phyloP scores from a whole-genome alignment of 1,140 invertebrate species.

The Vanessa tameamea region DNA sequence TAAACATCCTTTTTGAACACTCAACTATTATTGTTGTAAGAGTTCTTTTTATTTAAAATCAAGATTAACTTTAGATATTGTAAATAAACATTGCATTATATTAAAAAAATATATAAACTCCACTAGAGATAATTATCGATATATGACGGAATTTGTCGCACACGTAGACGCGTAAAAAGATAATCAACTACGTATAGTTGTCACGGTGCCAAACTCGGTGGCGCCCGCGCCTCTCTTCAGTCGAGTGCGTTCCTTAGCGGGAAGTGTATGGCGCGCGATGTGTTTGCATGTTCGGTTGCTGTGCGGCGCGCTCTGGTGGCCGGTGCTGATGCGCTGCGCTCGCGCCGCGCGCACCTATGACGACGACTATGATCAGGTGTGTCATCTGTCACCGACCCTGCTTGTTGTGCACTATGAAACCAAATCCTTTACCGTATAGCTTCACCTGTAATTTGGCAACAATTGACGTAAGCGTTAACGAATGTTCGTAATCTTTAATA shows the following conservation, averaged over 20 bases:
- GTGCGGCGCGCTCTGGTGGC: slow-evolving; percentile 76
- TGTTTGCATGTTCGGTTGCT: slow-evolving; percentile 75
- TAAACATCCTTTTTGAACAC: not conserved
- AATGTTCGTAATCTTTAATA: slow-evolving; percentile 44
- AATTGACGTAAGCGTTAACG: slow-evolving; percentile 46
- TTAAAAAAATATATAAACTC: slow-evolving; percentile 20
- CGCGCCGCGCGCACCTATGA: slow-evolving; percentile 65
- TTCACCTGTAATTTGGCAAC: slow-evolving; percentile 64
- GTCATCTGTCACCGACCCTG: slow-evolving; percentile 57
- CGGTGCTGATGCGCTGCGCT: slow-evolving; percentile 69
- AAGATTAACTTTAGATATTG: not conserved
- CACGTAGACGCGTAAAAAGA: slow-evolving; percentile 61
- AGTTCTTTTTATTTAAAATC: too few relatives aligned
- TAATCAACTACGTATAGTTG: slow-evolving; percentile 70
- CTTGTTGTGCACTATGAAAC: slow-evolving; percentile 60
- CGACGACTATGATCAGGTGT: slow-evolving; percentile 77
- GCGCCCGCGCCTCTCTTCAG: slow-evolving; percentile 72
- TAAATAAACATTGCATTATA: slow-evolving; percentile 27
- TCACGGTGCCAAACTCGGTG: slow-evolving; percentile 72
- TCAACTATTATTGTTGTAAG: too few relatives aligned
- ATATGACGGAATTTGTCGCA: slow-evolving; percentile 46
- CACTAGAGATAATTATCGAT: slow-evolving; percentile 23
- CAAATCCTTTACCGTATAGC: slow-evolving; percentile 49
- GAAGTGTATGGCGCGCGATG: slow-evolving; percentile 77
- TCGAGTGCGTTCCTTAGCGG: slow-evolving; percentile 72